Conservation (phyloP, 2,797 vertebrate genomes). For the Avahi laniger region DNA sequence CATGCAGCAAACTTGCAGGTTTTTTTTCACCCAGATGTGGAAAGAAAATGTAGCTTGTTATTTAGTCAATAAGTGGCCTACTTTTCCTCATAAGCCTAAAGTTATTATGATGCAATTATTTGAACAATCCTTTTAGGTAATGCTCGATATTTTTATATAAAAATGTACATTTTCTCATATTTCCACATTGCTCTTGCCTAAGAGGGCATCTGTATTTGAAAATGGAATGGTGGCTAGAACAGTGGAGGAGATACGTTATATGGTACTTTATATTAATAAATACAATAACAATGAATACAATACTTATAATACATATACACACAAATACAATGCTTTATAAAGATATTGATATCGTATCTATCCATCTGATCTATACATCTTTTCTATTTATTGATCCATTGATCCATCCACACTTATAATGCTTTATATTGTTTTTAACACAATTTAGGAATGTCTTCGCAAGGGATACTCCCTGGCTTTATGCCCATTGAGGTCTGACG, state of each 20-base stretch:
- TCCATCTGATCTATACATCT: background rate
- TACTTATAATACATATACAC: background rate
- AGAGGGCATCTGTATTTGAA: background rate
- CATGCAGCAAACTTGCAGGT: background rate
- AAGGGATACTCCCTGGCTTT: background rate
- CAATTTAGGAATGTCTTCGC: background rate
- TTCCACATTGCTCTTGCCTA: background rate
- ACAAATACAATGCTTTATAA: background rate
- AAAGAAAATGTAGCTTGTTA: background rate
- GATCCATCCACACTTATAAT: background rate
- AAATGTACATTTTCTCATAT: background rate
- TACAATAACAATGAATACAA: background rate
- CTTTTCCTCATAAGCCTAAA: background rate
- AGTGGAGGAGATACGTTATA: background rate
- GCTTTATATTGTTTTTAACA: background rate
- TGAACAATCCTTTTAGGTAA: background rate
- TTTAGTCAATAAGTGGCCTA: background rate
- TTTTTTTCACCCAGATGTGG: too few species aligned
- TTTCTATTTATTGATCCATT: background rate
- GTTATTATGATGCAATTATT: background rate
- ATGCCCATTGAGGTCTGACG: background rate
- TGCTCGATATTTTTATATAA: background rate
- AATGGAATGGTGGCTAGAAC: background rate
- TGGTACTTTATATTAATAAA: background rate
- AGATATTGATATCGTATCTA: background rate